A percentile compares a stretch with the other conserved stretches of the same genome.
These are phyloP conservation scores for Neodiprion fabricii DNA, from an alignment of 1,140 invertebrate genomes.

Conservation along the genomic window DNA sequence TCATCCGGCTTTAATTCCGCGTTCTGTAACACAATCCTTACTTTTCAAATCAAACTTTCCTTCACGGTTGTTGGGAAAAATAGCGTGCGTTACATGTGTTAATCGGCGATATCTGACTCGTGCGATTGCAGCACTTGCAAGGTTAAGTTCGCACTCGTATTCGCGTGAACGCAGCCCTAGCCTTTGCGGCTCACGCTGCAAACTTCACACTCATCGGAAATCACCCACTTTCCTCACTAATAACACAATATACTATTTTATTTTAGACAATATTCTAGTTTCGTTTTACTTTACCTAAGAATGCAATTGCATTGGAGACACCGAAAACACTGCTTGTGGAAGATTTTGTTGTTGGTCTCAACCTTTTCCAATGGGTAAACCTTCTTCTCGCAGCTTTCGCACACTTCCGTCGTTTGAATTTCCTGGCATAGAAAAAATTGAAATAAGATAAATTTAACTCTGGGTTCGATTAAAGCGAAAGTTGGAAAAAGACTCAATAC, in stretches of 20 bases:
- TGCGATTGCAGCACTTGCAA: no score
- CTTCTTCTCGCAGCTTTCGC: conserved; percentile 74
- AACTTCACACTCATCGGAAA: no score
- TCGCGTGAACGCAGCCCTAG: no score
- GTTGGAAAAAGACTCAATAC: conserved; percentile 11
- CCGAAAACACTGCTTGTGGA: conserved; percentile 82
- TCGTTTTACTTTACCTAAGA: conserved; percentile 68
- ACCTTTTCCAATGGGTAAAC: conserved; percentile 84
- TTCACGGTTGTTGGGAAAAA: no score
- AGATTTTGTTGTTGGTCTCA: conserved; percentile 76
- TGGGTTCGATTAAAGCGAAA: conserved; percentile 36
- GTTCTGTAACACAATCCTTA: no score
- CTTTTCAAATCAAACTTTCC: no score
- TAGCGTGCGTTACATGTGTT: no score
- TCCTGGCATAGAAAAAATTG: conserved; percentile 50
- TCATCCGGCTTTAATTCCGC: no score
- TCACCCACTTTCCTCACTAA: no score
- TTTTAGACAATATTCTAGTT: neutral
- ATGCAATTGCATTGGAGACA: conserved; percentile 80
- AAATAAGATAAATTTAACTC: conserved; percentile 21
- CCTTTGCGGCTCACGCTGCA: no score
- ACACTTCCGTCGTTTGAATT: conserved; percentile 68
- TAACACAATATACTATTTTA: neutral
- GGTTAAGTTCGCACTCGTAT: no score
- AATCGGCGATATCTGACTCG: no score